Evolutionary conservation across 2,113 vertebrate species (phyloP).

Genomic region (Pelodiscus sinensis): DNA sequence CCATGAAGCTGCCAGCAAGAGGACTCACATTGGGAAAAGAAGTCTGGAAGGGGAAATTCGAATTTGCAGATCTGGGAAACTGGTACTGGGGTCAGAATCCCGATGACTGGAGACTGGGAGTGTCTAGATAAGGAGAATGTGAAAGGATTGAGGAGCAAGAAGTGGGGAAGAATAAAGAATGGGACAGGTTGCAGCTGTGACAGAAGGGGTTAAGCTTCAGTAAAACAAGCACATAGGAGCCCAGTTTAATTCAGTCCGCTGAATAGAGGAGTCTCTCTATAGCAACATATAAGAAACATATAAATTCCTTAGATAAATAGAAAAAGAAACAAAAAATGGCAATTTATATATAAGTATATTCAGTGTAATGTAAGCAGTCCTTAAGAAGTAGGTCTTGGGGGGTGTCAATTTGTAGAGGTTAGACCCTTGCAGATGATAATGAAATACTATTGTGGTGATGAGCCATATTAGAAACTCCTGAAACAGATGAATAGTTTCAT

Average conservation of each 20-base stretch:
- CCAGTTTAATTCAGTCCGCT: neutral
- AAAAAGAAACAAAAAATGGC: neutral
- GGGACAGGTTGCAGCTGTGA: neutral
- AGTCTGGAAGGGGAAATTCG: neutral
- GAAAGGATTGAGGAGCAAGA: neutral
- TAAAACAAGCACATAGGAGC: neutral
- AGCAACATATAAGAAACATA: neutral
- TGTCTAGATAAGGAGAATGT: neutral
- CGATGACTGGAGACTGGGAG: neutral
- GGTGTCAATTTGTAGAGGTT: neutral
- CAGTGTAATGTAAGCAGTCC: neutral
- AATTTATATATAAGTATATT: neutral
- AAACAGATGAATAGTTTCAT: neutral
- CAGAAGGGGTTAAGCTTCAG: neutral
- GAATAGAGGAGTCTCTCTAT: neutral
- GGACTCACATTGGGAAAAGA: neutral
- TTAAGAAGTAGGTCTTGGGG: neutral
- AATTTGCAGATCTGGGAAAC: neutral
- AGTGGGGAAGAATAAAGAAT: neutral
- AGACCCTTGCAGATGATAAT: neutral
- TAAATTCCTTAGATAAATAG: neutral
- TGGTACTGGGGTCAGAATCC: neutral
- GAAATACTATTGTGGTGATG: neutral
- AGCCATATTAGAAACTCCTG: neutral
- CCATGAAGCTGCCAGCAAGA: neutral